Evolutionary conservation across 2,797 vertebrate genomes (phyloP).

Genomic region (Falco columbarius): DNA sequence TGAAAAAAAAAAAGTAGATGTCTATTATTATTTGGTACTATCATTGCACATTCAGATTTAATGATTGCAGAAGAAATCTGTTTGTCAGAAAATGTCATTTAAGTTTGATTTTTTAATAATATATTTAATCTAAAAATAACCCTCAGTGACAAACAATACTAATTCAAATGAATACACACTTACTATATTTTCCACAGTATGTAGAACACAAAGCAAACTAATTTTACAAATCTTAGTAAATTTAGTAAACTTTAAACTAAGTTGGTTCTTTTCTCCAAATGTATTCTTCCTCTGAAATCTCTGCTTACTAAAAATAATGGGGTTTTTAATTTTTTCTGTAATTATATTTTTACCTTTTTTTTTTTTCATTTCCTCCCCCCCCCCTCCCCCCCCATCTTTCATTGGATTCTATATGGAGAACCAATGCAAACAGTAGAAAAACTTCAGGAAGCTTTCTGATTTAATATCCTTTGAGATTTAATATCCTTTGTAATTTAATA

Average conservation of each 20-base stretch:
- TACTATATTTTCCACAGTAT: neutral
- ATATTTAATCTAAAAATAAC: neutral
- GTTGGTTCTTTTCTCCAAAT: neutral
- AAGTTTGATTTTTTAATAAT: neutral
- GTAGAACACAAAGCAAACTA: neutral
- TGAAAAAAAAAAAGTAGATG: neutral
- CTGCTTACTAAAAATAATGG: neutral
- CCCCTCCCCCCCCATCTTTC: neutral
- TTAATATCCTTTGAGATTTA: neutral
- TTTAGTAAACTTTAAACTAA: neutral
- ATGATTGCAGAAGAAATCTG: neutral
- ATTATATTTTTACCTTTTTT: neutral
- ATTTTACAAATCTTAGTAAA: neutral
- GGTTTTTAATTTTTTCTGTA: accelerated
- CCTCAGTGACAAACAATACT: neutral
- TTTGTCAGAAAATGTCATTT: neutral
- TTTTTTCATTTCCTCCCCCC: neutral
- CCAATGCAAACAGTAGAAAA: neutral
- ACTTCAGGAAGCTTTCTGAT: neutral
- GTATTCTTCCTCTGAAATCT: neutral
- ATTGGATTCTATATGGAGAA: neutral
- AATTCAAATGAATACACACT: neutral
- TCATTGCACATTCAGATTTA: neutral
- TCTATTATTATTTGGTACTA: neutral
- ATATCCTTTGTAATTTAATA: no score